Percentiles rank a stretch among this genome's conserved stretches.
Evolutionary conservation across 1,140 invertebrate species (phyloP).

Genomic region (Octopus sinensis): DNA sequence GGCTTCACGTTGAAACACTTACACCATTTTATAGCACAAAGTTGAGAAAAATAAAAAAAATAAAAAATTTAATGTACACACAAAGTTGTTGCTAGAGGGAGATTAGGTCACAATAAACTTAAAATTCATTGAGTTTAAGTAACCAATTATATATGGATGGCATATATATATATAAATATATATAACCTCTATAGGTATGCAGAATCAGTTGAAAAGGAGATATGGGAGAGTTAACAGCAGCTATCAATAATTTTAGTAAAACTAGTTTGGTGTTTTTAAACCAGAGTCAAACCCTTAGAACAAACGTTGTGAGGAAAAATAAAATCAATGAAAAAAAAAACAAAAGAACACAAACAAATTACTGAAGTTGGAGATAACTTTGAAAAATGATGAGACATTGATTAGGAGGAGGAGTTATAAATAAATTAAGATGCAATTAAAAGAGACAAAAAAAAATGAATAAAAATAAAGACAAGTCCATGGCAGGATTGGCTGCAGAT

Average conservation of each 20-base stretch:
- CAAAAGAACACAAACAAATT: background rate
- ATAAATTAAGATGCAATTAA: conserved; percentile 15
- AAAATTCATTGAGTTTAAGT: too few relatives aligned
- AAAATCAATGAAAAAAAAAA: too few relatives aligned
- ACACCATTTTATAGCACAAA: background rate
- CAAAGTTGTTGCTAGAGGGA: too few relatives aligned
- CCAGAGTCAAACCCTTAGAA: too few relatives aligned
- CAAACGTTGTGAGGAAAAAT: too few relatives aligned
- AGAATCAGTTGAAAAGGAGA: too few relatives aligned
- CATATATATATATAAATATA: too few relatives aligned
- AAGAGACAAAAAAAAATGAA: background rate
- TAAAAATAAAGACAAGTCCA: background rate
- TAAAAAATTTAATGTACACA: too few relatives aligned
- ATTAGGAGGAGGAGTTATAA: background rate
- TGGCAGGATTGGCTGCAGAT: conserved; percentile 15
- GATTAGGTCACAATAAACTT: background rate
- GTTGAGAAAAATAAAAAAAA: background rate
- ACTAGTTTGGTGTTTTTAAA: background rate
- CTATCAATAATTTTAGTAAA: background rate
- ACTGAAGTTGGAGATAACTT: conserved; percentile 10
- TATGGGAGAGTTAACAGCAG: background rate
- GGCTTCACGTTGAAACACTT: background rate
- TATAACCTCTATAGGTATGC: too few relatives aligned
- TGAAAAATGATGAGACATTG: background rate
- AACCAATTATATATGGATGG: too few relatives aligned